phyloP scores from a whole-genome alignment of 1,140 invertebrate genomes.

The Drosophila tropicalis region DNA sequence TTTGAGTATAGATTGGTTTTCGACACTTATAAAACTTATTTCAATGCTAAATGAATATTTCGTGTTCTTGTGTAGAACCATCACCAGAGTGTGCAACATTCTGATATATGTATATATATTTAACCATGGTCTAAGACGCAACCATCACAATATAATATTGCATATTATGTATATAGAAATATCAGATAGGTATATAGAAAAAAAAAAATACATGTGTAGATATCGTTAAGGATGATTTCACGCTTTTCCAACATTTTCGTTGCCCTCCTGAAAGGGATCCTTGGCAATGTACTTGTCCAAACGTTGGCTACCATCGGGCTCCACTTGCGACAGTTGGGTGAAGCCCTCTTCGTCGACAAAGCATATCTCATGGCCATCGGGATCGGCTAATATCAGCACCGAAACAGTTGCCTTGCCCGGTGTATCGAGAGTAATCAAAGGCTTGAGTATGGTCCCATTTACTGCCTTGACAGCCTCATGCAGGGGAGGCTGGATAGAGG shows the following conservation, averaged over 20 bases:
- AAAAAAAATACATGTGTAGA: neutral
- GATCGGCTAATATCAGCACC: slow-evolving; percentile 98
- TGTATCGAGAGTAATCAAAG: slow-evolving; percentile 94
- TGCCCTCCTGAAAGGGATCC: slow-evolving; percentile 76
- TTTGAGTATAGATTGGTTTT: no score
- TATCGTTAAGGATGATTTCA: neutral
- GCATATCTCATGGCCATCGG: slow-evolving; percentile 99
- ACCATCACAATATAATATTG: no score
- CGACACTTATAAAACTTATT: no score
- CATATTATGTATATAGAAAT: no score
- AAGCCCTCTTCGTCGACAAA: slow-evolving; percentile 99
- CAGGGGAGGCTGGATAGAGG: slow-evolving; percentile 89
- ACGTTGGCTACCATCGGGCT: slow-evolving; percentile 91
- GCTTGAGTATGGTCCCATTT: slow-evolving; percentile 92
- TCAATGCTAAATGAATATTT: no score
- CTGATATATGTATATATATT: no score
- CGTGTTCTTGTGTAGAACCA: no score
- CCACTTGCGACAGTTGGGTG: slow-evolving; percentile 93
- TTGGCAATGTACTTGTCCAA: slow-evolving; percentile 90
- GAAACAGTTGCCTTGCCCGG: slow-evolving; percentile 98
- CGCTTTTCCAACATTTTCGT: neutral
- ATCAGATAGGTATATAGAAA: slow-evolving; percentile 1
- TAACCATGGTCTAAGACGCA: no score
- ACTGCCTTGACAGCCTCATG: slow-evolving; percentile 89
- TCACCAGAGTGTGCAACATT: no score